Base-by-base conservation (phyloP, 2,797 vertebrate species). In the Chrosomus eos region DNA sequence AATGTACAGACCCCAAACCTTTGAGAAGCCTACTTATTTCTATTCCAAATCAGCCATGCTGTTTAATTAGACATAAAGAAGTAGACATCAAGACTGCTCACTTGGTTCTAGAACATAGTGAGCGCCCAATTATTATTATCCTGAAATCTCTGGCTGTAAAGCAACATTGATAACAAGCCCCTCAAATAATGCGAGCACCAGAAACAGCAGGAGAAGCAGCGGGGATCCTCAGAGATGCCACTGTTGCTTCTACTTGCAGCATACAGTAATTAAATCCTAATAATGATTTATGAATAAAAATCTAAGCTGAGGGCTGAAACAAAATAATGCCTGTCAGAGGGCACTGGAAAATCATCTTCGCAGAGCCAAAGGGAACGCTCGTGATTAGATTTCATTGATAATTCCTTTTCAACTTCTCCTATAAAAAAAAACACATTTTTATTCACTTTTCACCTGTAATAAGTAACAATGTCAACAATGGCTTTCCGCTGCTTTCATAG, bases 251-350 rank as follows among this genome's bases (percentile, higher is more conserved):
- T 38, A 64, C 72, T 64, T 51, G 66, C 48, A 85, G 68, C 48
- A 80, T 83, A 85, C 67, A 71, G 18, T 78, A 71, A 88, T 88
- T 86, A 78, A 68, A 81, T 28, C 33, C 36, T 71, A 87, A 87
- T 87, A 75, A 85, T 72, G 66, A 88, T 81, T 85, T 87, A 75
- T 55, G 51, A 68, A 78, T 80, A 80, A 43, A 87, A 76, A 28
- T n/a, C 40, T 53, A 80, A 72, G 74, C 26, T 1, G 13, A 71
- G 19, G 53, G 75, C 36, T 62, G 64, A 36, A 51, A 60, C 7
- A 66, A 64, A 51, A 64, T 26, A 76, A 68, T 43, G 31, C 28
- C 33, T 58, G 19, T 19, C 43, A 60, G 38, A 85, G 74, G 48
- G 48, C 48, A 80, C 11, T 40, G 33, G 16, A 51, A 81, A 70